A percentile compares a stretch with the other conserved stretches of the same genome.
Evolutionary conservation across 2,113 vertebrate species (phyloP).

Genomic region (Morphnarchus princeps): DNA sequence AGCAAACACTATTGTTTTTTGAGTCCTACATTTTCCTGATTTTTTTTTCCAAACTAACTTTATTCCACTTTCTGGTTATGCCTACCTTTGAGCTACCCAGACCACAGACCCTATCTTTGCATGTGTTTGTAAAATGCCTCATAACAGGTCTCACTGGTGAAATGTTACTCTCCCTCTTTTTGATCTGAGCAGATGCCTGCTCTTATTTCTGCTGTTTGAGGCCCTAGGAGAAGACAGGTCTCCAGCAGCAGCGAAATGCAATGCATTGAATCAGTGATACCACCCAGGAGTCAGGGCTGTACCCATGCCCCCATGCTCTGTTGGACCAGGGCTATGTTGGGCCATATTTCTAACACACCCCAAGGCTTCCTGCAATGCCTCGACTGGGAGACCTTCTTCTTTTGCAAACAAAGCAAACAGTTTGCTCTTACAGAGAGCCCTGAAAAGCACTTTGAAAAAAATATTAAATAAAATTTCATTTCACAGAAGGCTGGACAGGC

Average conservation of each 20-base stretch:
- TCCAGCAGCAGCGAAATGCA: fast-evolving
- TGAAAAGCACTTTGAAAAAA: not conserved
- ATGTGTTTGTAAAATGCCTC: not conserved
- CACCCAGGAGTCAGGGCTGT: not conserved
- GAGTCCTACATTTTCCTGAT: not conserved
- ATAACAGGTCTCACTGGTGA: not conserved
- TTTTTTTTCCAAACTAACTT: not conserved
- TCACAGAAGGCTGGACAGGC: not conserved
- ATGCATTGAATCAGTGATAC: not conserved
- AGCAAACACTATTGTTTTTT: not conserved
- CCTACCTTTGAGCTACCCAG: not conserved
- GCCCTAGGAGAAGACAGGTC: not conserved
- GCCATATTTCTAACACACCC: not conserved
- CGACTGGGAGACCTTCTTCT: not conserved
- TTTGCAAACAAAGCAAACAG: not conserved
- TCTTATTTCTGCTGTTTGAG: not conserved
- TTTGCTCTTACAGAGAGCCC: not conserved
- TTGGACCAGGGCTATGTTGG: not conserved
- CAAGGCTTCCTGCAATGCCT: not conserved
- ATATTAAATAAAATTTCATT: not conserved
- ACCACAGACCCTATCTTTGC: not conserved
- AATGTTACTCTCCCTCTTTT: not conserved
- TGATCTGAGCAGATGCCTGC: not conserved
- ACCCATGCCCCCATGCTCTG: fast-evolving
- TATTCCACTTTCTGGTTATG: not conserved